Evolutionary conservation across 2,797 vertebrate species (phyloP), one percentile per base, ranked within the genome.

Genomic region (Gymnoscopelus microlampas): DNA sequence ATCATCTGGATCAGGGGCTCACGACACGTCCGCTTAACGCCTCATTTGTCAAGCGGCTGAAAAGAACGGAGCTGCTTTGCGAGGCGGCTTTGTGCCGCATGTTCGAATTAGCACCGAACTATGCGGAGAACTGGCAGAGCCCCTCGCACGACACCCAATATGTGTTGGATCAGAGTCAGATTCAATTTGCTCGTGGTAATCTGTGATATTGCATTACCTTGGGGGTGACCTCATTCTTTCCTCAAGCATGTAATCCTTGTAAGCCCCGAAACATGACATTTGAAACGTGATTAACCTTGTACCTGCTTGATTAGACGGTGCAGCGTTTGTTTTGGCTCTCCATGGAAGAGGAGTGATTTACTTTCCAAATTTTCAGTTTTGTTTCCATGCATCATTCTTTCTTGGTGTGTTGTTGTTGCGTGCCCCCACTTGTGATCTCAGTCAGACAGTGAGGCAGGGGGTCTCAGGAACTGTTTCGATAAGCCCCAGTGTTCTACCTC

Each of bases 401-500:
- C 62, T 26, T 35, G 49, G 15, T 55, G 15, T 55, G 26, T 53
- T 64, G 26, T 53, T 64, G 49, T 60, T 84, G 67, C 32, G 6
- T 47, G 7, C 44, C 63, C 60, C 48, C 56, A 23, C 63, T 80
- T 76, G 82, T 82, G 82, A 82, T 81, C 69, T 73, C 68, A 82
- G 68, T 75, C 72, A 68, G 70, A 78, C 53, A 3, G 63, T 74
- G 75, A 81, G 58, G 81, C 74, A 76, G 81, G 82, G 83, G 87
- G 86, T 85, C 84, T 73, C 47, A 2, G 70, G 82, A 81, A 86
- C 76, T 85, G 86, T 90, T 93, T 79, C 78, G 73, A 88, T 91
- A 88, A 84, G 83, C 85, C 83, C 79, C 79, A 61, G 67, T 84
- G 69, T 88, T 87, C 71, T 80, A 77, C 83, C 86, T 81, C 87